Evolutionary conservation across 2,113 vertebrate species (phyloP).

Genomic region (Neotoma lepida): DNA sequence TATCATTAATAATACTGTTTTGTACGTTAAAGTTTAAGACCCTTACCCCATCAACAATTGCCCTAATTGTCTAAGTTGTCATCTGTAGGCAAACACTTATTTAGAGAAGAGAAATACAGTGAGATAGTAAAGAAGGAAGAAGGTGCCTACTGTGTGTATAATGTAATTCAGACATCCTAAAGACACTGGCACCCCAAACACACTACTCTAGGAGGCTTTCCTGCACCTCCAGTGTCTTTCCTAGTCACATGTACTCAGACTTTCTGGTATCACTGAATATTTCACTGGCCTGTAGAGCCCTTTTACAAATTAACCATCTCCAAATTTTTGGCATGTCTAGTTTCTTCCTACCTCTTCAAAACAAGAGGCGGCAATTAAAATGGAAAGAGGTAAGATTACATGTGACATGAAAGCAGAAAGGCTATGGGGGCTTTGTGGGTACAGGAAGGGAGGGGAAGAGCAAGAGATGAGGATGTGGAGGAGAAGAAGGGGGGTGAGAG

Average conservation of each 20-base stretch:
- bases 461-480: background rate
- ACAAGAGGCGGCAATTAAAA: background rate
- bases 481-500: background rate
- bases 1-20: background rate
- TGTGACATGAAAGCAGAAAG: background rate
- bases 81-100: background rate
- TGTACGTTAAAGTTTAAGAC: background rate
- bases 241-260: fast-evolving
- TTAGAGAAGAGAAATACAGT: background rate
- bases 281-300: background rate
- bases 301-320: background rate
- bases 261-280: fast-evolving
- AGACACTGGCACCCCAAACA: fast-evolving
- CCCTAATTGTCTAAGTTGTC: background rate
- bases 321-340: background rate
- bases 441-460: background rate
- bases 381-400: too few species aligned
- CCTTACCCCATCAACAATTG: background rate
- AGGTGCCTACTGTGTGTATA: fast-evolving
- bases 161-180: too few species aligned
- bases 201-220: fast-evolving
- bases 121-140: background rate
- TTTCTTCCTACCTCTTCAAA: background rate
- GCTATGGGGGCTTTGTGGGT: fast-evolving
- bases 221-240: fast-evolving